Evolutionary conservation across 1,140 invertebrate genomes (phyloP), one percentile per base, ranked within the genome.

Genomic region (Drosophila parvula): DNA sequence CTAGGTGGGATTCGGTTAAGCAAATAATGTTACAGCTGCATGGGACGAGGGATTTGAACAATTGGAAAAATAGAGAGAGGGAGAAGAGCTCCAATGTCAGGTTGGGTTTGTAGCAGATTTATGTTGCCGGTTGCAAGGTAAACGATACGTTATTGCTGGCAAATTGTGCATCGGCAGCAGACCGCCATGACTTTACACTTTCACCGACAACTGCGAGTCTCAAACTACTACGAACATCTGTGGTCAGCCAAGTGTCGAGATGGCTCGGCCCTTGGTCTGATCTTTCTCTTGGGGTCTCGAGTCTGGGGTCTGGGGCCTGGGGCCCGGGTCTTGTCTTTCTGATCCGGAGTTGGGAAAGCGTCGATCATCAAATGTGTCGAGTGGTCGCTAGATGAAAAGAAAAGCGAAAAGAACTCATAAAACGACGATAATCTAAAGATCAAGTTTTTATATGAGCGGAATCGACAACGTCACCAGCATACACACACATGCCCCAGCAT

Each of bases 371-470:
- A 83, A 83, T 74, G 80, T 48, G 79, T 84, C 83, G 62, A 65
- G 62, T 65, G 62, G 58, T 62, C 41, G 32, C 28, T 78, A 30
- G 45, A 50, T 43, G 28, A 30, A 44, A 59, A 36, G 65, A 79
- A 83, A 88, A 86, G 74, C 78, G 69, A 83, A 85, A 88, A 86
- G 84, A 86, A 86, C 81, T 63, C 69, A 81, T 86, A 67, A 75
- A 79, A 74, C 41, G 58, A 79, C 79, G 73, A 85, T 85, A 85
- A 85, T 81, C 81, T 61, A 81, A 61, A 79, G 76, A 74, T 75
- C 58, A 40, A 64, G 55, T 57, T 57, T 78, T 68, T 78, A 60
- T 82, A 75, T 58, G 76, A 79, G 78, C 55, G 45, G 65, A 77
- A 56, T 80, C 47, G 47, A 71, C 77, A 71, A 59, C 65, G 68